phyloP scores from a whole-genome alignment of 2,888 invertebrate species.

The Reticulitermes lucifugus region DNA sequence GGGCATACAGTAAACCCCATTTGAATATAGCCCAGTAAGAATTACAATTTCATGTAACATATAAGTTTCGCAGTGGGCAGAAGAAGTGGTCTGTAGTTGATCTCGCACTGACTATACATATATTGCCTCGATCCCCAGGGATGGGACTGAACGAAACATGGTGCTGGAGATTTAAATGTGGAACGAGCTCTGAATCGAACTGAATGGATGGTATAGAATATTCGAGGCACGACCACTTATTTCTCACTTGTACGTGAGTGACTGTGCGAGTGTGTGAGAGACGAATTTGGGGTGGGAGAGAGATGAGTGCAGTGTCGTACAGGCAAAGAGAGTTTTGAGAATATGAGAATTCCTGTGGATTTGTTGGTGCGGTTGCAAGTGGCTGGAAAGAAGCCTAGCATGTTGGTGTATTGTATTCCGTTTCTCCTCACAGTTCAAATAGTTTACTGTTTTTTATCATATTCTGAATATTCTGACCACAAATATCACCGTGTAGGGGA shows the following conservation, averaged over 20 bases:
- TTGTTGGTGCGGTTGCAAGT: no score
- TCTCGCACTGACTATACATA: background rate
- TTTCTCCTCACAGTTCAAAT: no score
- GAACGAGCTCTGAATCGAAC: background rate
- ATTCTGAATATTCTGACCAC: no score
- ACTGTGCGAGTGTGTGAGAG: background rate
- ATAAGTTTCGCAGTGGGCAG: no score
- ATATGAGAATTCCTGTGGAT: no score
- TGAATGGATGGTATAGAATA: background rate
- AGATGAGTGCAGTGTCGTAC: constrained; percentile 1
- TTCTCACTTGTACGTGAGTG: background rate
- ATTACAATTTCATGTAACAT: no score
- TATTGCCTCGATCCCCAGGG: background rate
- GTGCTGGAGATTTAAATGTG: background rate
- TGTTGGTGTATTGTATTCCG: no score
- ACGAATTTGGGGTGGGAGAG: background rate
- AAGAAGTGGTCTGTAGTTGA: background rate
- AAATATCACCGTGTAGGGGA: no score
- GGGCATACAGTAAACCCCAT: no score
- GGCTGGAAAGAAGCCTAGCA: no score
- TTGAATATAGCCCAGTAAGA: no score
- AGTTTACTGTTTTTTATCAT: no score
- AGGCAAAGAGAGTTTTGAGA: background rate
- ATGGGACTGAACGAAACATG: background rate
- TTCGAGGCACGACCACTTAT: background rate